Conservation (phyloP, 2,113 vertebrate genomes). For the Tupaia chinensis region DNA sequence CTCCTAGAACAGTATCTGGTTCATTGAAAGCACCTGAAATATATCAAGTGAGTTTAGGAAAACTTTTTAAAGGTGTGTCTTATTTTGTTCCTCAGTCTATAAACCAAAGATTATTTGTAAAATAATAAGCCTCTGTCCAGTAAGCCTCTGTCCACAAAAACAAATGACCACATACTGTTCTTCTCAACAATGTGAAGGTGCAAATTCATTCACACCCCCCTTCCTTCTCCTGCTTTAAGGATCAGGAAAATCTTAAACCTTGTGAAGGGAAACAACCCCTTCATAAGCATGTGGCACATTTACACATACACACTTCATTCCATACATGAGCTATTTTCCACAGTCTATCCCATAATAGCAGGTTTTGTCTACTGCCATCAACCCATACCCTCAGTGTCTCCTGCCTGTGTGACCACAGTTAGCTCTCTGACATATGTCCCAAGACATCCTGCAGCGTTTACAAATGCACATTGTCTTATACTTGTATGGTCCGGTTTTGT, state of each 20-base stretch:
- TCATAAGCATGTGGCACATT: background rate
- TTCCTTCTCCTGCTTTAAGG: background rate
- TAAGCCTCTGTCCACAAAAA: background rate
- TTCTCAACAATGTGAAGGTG: conserved; percentile 1
- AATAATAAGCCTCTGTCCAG: background rate
- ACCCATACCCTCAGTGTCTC: background rate
- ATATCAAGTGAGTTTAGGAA: background rate
- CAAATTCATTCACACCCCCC: background rate
- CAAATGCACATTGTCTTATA: background rate
- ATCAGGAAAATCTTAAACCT: background rate
- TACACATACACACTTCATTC: background rate
- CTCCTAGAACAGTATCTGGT: background rate
- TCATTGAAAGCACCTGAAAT: background rate
- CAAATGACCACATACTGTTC: background rate
- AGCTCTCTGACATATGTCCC: background rate
- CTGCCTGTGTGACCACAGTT: background rate
- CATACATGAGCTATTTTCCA: background rate
- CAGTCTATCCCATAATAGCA: background rate
- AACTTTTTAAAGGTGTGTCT: background rate
- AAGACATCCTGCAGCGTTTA: background rate
- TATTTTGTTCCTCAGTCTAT: conserved; percentile 2
- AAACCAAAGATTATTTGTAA: background rate
- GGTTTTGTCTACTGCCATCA: conserved; percentile 28
- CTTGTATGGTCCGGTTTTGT: background rate
- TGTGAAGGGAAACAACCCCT: background rate